Evolutionary conservation across 2,113 vertebrate species (phyloP), one percentile per base, ranked within the genome.

Genomic region (Paraplagusia blochii): DNA sequence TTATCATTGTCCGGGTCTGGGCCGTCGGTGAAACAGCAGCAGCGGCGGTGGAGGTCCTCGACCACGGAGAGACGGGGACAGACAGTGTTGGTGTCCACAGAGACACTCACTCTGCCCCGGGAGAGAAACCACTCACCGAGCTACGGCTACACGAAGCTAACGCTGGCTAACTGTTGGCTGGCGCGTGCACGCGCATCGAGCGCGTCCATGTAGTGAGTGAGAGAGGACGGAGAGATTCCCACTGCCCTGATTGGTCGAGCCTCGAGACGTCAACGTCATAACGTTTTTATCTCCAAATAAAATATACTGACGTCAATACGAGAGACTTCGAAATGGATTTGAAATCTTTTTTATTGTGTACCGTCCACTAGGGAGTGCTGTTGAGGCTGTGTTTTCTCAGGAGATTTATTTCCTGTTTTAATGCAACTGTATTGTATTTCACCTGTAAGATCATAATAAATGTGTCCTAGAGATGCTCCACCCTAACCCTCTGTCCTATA

Each of bases 91-190:
- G 7, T 58, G 47, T 65, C 22, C 6, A 4, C 22, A 29, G 2
- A n/a, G 22, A 6, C 22, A 29, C 22, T 4, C 2, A 29, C 22
- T 29, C 3, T 29, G 22, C 22, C 22, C 22, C 6, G 22, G 2
- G 22, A 29, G 22, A 44, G 7, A 61, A 77, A 66, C 79, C 64
- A 81, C 81, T 74, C 63, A 72, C 52, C 57, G 36, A 69, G 77
- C 76, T 80, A 72, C 73, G 77, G 77, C 45, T 62, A 63, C 63
- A 68, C 46, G 54, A 39, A 70, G 83, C 81, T 85, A 84, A 76
- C 63, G 49, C 51, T 58, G 69, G 82, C 85, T 80, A 84, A 73
- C 82, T 81, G 80, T 79, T 80, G 82, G 72, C 79, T 87, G 79
- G 76, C 80, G 66, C 66, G 70, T 59, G 45, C 65, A 59, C 42